Base-by-base conservation (phyloP, 2,888 invertebrate genomes). In the Malthinus seriepunctatus region DNA sequence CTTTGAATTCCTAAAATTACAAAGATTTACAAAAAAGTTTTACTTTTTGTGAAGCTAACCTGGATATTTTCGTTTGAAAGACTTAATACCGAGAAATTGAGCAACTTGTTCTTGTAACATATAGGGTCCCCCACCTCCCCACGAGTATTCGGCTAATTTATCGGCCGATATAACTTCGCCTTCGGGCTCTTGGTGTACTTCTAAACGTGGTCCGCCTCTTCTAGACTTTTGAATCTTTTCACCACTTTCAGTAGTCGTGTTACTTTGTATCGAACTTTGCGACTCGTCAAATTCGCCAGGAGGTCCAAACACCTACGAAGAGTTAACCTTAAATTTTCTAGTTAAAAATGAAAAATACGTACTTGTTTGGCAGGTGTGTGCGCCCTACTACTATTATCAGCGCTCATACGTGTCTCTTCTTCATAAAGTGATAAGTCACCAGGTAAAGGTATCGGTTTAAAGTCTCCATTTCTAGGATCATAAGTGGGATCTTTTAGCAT, bases 41-140 rank as follows among this genome's bases (percentile, higher is more conserved):
- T 7, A 15, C 9, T 32, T n/a, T 9, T 37, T 11, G 33, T 12
- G 9, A 66, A 88, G 87, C 51, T 94, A 78, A 77, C 94, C 93
- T n/a, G 93, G 91, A 80, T 95, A 95, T 74, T 97, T 95, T 64
- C 98, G 84, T 78, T 97, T 97, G 78, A 99, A 98, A 56, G 97
- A 96, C 75, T 95, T 97, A 32, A 98, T 92, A 35, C 92, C 93
- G 62, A 99, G 83, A 79, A 92, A 97, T 76, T 96, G 92, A 0
- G 95, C 93, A 62, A 99, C 90, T 77, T 91, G 98, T 77, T 98
- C 98, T 79, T 98, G 96, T 57, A 97, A 87, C 91, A 97, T 94
- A 80, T 88, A 95, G 48, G 91, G 90, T 71, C 96, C 91, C 47
- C 87, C 86, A 66, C 77, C 84, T 69, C 79, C 84, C 97, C 97